phyloP scores from a whole-genome alignment of 2,888 invertebrate species.

The Drosophila borborema region DNA sequence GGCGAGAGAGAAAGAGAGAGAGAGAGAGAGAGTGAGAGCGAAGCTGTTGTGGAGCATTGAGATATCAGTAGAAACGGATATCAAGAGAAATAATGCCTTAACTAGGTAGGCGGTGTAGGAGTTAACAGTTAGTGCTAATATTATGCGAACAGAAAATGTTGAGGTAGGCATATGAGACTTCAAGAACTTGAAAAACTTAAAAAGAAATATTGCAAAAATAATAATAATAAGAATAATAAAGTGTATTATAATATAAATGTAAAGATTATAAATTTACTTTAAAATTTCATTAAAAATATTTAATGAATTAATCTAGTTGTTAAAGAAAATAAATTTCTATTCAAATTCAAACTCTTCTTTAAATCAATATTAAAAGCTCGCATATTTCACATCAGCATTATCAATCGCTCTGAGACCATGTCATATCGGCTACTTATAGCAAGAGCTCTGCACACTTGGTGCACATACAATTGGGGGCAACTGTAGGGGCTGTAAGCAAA shows the following conservation, averaged over 20 bases:
- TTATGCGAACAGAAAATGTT: constrained; percentile 8
- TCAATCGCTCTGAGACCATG: neutral
- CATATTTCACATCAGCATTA: neutral
- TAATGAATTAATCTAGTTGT: neutral
- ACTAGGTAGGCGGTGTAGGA: constrained; percentile 39
- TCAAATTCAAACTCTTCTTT: neutral
- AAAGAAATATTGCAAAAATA: no score
- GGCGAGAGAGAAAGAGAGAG: neutral
- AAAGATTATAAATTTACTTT: neutral
- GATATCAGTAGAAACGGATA: constrained; percentile 67
- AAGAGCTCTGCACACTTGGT: constrained; percentile 1
- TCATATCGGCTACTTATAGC: neutral
- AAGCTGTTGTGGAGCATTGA: constrained; percentile 20
- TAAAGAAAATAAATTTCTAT: no score
- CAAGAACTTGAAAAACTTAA: neutral
- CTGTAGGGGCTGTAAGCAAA: constrained; percentile 51
- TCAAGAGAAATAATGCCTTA: constrained; percentile 54
- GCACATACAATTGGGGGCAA: constrained; percentile 42
- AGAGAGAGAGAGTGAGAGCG: neutral
- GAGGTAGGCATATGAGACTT: constrained; percentile 26
- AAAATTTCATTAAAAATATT: neutral
- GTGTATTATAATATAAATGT: no score
- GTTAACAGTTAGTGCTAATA: constrained; percentile 49
- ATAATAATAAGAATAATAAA: no score
- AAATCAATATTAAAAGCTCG: no score